Base-by-base conservation (phyloP, 2,888 invertebrate species). In the Stenotaenia linearis region DNA sequence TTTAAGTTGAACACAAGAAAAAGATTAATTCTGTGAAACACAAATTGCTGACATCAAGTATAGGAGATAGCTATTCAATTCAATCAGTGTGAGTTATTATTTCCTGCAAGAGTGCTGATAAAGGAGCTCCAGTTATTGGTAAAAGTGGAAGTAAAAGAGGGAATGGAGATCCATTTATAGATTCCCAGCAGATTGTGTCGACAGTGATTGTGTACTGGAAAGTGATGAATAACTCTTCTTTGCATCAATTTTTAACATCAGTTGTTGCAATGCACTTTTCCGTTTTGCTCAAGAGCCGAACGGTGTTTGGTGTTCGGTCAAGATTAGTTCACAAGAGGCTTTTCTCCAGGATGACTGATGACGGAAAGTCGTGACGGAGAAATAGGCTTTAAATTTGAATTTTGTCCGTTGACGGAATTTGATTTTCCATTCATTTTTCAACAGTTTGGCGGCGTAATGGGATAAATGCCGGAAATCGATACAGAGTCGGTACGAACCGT, bases 91-190 rank as follows among this genome's bases (percentile, higher is more conserved):
- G 69, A 69, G 23, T 69, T 69, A 69, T 28, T 69, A 12, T 69
- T 25, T 69, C 69, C 69, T 69, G 69, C 69, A 25, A 12, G 28
- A 69, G 25, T 28, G 69, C 69, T 69, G 69, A 69, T 69, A 69
- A 69, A 69, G 10, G 25, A 12, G 25, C 25, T n/a, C n/a, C 69
- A 69, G 28, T 69, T 69, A 69, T 69, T 69, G 69, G 69, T 6
- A 69, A 69, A 69, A 25, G 69, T 69, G 69, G 25, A 69, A 69
- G 28, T 69, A 69, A 69, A 69, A 69, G 69, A 69, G 69, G 69
- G 25, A 69, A 28, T 69, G 69, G 28, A 69, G 18, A 1, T 18
- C 56, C 56, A 56, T 56, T 56, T 56, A 56, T 56, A 56, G 56
- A 56, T 56, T 56, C 21, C 18, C 9, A 56, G 15, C 69, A 69